Conservation (phyloP, 2,113 vertebrate species). For the Semicossyphus pulcher region DNA sequence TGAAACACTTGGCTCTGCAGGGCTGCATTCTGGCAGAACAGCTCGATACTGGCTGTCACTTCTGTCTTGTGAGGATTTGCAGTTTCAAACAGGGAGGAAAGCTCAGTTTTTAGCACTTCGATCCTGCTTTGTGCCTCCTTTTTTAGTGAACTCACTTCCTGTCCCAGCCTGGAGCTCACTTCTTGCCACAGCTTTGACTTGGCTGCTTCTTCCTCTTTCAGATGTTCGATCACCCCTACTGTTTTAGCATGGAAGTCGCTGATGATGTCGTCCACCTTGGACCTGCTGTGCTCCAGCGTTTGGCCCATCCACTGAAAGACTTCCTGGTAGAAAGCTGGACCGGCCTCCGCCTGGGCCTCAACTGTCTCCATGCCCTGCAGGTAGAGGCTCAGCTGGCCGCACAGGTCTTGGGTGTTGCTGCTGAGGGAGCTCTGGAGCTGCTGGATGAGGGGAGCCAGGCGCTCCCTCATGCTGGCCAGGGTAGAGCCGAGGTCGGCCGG, state of each 20-base stretch:
- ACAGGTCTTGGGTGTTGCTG: slow-evolving; percentile 83
- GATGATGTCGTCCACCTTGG: slow-evolving; percentile 69
- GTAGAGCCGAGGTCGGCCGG: slow-evolving; percentile 71
- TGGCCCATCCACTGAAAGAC: slow-evolving; percentile 72
- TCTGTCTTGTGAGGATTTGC: slow-evolving; percentile 61
- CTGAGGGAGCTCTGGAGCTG: slow-evolving; percentile 86
- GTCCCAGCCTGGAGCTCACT: slow-evolving; percentile 80
- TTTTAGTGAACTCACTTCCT: slow-evolving; percentile 71
- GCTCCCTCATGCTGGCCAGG: slow-evolving; percentile 83
- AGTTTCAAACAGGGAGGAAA: slow-evolving; percentile 36
- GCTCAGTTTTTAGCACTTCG: slow-evolving; percentile 28
- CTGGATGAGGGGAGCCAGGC: slow-evolving; percentile 80
- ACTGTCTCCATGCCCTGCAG: slow-evolving; percentile 65
- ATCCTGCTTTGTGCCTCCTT: slow-evolving; percentile 60
- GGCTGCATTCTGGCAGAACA: slow-evolving; percentile 84
- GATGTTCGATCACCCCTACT: slow-evolving; percentile 75
- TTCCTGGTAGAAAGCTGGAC: slow-evolving; percentile 68
- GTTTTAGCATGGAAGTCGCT: slow-evolving; percentile 82
- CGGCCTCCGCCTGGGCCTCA: slow-evolving; percentile 63
- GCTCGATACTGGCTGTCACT: slow-evolving; percentile 79
- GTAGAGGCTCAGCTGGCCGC: slow-evolving; percentile 78
- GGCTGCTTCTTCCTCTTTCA: slow-evolving; percentile 75
- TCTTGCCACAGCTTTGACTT: slow-evolving; percentile 74
- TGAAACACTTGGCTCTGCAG: slow-evolving; percentile 83
- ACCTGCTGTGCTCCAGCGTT: slow-evolving; percentile 64